Evolutionary conservation across 2,797 vertebrate species (phyloP).

Genomic region (Chaenodraco wilsoni): DNA sequence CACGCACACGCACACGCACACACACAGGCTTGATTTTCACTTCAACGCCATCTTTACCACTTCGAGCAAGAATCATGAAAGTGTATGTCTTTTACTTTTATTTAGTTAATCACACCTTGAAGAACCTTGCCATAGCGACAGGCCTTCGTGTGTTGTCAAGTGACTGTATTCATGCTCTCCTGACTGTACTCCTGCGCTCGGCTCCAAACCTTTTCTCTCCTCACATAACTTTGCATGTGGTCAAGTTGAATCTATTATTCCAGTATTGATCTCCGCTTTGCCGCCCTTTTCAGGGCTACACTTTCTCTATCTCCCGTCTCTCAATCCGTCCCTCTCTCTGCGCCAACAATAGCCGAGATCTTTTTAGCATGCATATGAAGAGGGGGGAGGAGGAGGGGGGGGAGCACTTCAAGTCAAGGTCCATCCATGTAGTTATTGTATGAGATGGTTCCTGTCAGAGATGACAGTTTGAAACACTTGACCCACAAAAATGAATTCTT

Average conservation of each 20-base stretch:
- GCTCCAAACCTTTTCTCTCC: conserved; percentile 29
- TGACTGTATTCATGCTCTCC: conserved; percentile 36
- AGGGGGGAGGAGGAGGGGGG: conserved; percentile 3
- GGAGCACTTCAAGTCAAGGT: conserved; percentile 78
- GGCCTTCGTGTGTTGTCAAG: conserved; percentile 42
- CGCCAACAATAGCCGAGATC: conserved; percentile 61
- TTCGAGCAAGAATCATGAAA: conserved; percentile 75
- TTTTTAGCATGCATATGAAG: conserved; percentile 75
- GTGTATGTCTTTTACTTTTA: conserved; percentile 81
- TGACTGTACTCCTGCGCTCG: neutral
- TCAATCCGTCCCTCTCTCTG: conserved; percentile 27
- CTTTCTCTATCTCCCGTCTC: conserved; percentile 22
- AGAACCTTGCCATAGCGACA: conserved; percentile 73
- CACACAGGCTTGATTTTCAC: conserved; percentile 30
- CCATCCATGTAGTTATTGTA: conserved; percentile 82
- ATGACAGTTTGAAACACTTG: conserved; percentile 86
- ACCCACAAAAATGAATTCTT: conserved; percentile 86
- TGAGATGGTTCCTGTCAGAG: conserved; percentile 84
- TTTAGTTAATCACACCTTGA: conserved; percentile 67
- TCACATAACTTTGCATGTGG: conserved; percentile 57
- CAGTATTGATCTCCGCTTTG: conserved; percentile 64
- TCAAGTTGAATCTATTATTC: conserved; percentile 64
- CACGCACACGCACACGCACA: conserved; percentile 26
- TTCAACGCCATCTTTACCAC: conserved; percentile 61
- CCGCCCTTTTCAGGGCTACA: conserved; percentile 37